Base-by-base conservation (phyloP, 2,113 vertebrate species). In the Motacilla tschutschensis region DNA sequence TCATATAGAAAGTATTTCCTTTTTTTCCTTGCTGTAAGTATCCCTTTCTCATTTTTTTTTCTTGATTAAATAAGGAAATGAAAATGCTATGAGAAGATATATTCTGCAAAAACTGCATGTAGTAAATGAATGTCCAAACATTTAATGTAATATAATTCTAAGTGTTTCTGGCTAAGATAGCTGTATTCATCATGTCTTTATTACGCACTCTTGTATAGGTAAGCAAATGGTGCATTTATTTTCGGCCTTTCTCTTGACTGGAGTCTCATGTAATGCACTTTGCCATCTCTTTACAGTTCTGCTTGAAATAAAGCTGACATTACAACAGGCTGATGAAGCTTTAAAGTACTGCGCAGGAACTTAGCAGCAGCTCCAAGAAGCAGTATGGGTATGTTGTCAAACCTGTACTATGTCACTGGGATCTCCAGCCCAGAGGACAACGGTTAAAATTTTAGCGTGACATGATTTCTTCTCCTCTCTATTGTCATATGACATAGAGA, bases 201-300 rank as follows among this genome's bases (percentile, higher is more conserved):
- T 71, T 81, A 79, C 85, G 50, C 43, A 66, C 14, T 86, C 17
- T 55, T 89, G 25, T 70, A n/a, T 9, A 85, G 54, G 43, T 82
- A 82, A 82, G 35, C 76, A 83, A 91, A 83, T 70, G 18, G 41
- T 88, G 5, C 89, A 48, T 90, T 93, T 94, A 40, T 83, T 92
- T 89, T 87, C 44, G 77, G 51, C 40, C 22, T 81, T 65, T 18
- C 16, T 72, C 41, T 78, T 92, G 50, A 38, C 48, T 76, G 48
- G 35, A 87, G 21, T 36, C 28, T 87, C 35, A 20, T 21, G 10
- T 53, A 44, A 46, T 21, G 24, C 13, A 14, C 44, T 85, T 93
- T 16, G 29, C 31, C 14, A 60, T 28, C n/a, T 70, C 18, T 64
- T 22, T 62, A 41, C 51, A 88, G 82, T 21, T n/a, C 28, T 85